Conservation (phyloP, 1,140 invertebrate species). For the Cydia pomonella region DNA sequence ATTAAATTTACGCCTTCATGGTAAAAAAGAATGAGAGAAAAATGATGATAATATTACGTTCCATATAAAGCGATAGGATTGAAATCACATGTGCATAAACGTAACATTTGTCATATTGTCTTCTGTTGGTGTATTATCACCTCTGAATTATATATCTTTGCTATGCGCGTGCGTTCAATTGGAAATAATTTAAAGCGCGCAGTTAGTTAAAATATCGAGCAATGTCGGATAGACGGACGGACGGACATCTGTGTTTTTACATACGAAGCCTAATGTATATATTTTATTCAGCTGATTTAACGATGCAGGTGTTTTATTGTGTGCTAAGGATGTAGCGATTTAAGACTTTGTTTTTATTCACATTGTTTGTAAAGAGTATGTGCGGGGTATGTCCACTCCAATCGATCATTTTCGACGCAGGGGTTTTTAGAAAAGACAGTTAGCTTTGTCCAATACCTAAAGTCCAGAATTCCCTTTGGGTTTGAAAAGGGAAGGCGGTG, state of each 20-base stretch:
- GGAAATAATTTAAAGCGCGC: constrained; percentile 48
- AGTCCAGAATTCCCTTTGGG: neutral
- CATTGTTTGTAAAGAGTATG: constrained; percentile 15
- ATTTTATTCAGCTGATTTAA: constrained; percentile 21
- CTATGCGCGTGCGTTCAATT: constrained; percentile 40
- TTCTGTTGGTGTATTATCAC: constrained; percentile 18
- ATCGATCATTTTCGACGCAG: neutral
- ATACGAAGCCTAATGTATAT: constrained; percentile 17
- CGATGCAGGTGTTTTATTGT: constrained; percentile 28
- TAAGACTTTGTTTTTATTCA: constrained; percentile 4
- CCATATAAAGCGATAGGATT: no score
- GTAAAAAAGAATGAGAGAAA: no score
- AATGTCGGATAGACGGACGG: constrained; percentile 40
- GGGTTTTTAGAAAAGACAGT: constrained; percentile 6
- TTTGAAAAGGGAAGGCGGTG: no score
- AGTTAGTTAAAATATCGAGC: constrained; percentile 49
- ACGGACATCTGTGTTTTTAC: constrained; percentile 40
- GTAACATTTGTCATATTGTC: no score
- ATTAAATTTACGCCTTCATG: no score
- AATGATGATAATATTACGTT: no score
- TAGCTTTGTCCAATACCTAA: no score
- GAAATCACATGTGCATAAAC: no score
- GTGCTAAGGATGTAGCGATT: constrained; percentile 14
- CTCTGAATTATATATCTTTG: constrained; percentile 36
- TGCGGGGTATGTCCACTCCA: constrained; percentile 1